These are phyloP conservation scores for Vidua macroura DNA, from an alignment of 2,113 vertebrate species.

Conservation along the genomic window DNA sequence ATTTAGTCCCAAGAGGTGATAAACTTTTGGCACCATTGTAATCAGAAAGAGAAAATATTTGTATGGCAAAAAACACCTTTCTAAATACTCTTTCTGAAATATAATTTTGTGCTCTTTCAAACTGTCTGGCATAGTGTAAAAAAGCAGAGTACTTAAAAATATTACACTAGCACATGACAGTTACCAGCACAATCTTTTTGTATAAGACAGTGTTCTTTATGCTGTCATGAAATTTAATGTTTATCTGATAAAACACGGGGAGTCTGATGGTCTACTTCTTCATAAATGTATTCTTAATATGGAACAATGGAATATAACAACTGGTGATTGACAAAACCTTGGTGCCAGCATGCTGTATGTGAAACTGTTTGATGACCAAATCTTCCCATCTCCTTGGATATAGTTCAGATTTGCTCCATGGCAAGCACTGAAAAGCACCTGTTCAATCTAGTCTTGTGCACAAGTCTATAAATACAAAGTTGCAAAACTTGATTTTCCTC, in stretches of 20 bases:
- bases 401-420: background rate
- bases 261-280: background rate
- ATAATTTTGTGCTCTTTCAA: background rate
- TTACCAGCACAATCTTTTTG: background rate
- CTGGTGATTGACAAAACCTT: background rate
- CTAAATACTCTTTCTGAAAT: background rate
- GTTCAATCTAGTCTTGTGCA: background rate
- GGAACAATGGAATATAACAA: background rate
- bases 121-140: background rate
- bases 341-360: background rate
- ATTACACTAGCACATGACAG: background rate
- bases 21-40: accelerated
- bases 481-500: background rate
- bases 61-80: background rate
- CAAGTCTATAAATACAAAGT: background rate
- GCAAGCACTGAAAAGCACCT: background rate
- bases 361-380: background rate
- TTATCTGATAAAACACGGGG: background rate
- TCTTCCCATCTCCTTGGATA: background rate
- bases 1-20: background rate
- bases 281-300: background rate
- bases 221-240: background rate
- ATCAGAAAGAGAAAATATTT: background rate
- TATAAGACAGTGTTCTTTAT: background rate
- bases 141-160: background rate